Conservation (phyloP, 2,113 vertebrate species). For the Australoheros scitulus region DNA sequence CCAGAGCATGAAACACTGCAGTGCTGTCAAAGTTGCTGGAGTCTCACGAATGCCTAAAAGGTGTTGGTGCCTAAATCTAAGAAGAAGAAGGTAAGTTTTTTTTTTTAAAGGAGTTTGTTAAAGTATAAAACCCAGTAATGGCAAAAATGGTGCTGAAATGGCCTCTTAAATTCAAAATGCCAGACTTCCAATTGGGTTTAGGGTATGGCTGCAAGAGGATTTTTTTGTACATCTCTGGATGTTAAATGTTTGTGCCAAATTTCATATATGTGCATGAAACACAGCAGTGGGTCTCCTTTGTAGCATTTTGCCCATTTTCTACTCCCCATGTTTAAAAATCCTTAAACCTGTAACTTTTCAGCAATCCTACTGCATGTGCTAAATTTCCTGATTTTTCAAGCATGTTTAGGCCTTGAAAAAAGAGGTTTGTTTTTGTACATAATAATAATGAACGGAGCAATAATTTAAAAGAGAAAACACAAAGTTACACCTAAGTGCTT, state of each 20-base stretch:
- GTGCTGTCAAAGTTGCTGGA: background rate
- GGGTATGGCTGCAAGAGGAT: background rate
- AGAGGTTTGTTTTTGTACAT: background rate
- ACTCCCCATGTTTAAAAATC: background rate
- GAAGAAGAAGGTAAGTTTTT: slow-evolving; percentile 6
- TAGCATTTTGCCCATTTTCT: background rate
- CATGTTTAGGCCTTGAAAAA: too few relatives aligned
- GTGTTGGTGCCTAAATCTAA: background rate
- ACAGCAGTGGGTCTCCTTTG: background rate
- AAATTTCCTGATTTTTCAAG: background rate
- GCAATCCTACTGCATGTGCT: background rate
- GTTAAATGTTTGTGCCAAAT: background rate
- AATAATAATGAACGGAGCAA: background rate
- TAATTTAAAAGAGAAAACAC: background rate
- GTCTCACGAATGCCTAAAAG: background rate
- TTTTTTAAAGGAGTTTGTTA: background rate
- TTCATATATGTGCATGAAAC: background rate
- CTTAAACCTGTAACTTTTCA: background rate
- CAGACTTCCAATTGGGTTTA: background rate
- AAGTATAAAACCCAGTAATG: background rate
- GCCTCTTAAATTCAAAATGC: background rate
- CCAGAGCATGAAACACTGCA: background rate
- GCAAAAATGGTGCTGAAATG: background rate
- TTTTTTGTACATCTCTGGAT: background rate
- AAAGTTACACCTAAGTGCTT: too few relatives aligned